Base-by-base conservation (phyloP, 2,797 vertebrate species). In the Myiotriccus ornatus region DNA sequence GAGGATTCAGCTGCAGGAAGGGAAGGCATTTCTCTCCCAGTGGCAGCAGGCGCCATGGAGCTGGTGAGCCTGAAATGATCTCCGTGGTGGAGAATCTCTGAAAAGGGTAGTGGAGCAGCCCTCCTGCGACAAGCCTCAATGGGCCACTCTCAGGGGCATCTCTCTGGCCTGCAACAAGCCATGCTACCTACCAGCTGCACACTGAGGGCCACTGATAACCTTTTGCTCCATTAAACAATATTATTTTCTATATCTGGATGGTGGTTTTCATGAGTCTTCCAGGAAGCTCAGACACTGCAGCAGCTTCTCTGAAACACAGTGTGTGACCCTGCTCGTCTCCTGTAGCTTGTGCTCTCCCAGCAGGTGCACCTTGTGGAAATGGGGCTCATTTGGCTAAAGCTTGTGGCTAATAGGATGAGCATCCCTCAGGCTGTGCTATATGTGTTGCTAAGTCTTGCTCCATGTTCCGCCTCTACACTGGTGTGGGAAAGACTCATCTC, bases 141-240 rank as follows among this genome's bases (percentile, higher is more conserved):
- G 2, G 3, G 17, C 16, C 23, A 2, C 24, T 53, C 76, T 92
- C 73, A 13, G 30, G n/a, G 50, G 27, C 8, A 1, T 73, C 55
- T 81, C 85, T 92, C 67, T 70, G 87, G 35, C 73, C 65, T 90
- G 70, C 76, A 93, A 70, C 35, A 91, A 94, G 39, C 79, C 57
- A 63, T 2, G 5, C 19, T 94, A 24, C 41, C 47, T 79, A 65
- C 83, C 84, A 95, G 4, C 60, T 77, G 68, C 90, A 79, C 87
- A 14, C 90, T 53, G 70, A 96, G 86, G 94, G 87, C 68, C 76
- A 49, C 93, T 95, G 93, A 95, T 87, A 93, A 91, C 80, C 57
- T 96, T 93, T 92, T 96, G 94, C 91, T 95, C 93, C 87, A 94
- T 97, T 97, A 96, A 97, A 91, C 79, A 94, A 55, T 94, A 84